Percentiles rank a stretch among this genome's conserved stretches.
Evolutionary conservation across 2,113 vertebrate genomes (phyloP).

Genomic region (Oryctolagus cuniculus): DNA sequence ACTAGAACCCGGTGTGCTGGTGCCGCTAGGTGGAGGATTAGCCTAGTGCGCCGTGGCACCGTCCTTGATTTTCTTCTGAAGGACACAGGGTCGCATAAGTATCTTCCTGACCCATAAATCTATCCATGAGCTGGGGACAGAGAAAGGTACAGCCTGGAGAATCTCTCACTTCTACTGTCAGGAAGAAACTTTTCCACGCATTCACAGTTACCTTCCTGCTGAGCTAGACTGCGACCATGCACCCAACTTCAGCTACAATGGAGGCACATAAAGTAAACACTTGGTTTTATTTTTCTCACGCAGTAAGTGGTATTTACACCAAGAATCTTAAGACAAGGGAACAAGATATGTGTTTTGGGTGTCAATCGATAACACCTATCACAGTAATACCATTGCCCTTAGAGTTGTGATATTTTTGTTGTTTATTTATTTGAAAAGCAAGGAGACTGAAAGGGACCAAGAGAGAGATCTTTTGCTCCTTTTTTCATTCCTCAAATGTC

Average conservation of each 20-base stretch:
- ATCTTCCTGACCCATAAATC: too few relatives aligned
- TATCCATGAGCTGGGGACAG: neutral
- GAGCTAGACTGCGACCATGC: neutral
- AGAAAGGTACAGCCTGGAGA: fast-evolving
- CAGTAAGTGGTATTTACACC: too few relatives aligned
- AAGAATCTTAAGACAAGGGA: neutral
- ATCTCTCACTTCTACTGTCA: fast-evolving
- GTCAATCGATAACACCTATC: too few relatives aligned
- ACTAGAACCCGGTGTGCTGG: too few relatives aligned
- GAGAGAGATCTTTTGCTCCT: too few relatives aligned
- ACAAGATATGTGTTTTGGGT: neutral
- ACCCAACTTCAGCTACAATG: neutral
- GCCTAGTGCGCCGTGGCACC: too few relatives aligned
- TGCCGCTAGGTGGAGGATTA: too few relatives aligned
- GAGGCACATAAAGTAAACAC: neutral
- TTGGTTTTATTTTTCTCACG: neutral
- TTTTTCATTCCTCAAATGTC: too few relatives aligned
- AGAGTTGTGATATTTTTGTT: neutral
- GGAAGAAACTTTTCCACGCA: neutral
- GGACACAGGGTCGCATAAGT: too few relatives aligned
- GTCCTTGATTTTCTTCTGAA: neutral
- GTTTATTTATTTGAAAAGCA: too few relatives aligned
- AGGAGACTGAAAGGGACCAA: too few relatives aligned
- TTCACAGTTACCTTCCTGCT: neutral
- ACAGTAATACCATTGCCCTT: neutral